Evolutionary conservation across 2,888 invertebrate species (phyloP).

Genomic region (Arrhopalites spinosus): DNA sequence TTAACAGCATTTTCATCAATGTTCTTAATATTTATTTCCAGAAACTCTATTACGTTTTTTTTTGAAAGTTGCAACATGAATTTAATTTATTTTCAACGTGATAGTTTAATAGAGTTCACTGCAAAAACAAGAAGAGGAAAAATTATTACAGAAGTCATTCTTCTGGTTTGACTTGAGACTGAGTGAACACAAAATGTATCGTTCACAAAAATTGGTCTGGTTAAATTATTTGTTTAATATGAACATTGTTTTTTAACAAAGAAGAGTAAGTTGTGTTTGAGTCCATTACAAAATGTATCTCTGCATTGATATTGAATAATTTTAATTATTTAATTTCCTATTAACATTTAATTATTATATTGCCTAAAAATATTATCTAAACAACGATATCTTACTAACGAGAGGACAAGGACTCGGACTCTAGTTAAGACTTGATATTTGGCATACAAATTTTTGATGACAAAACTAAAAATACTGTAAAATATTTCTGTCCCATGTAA

Average conservation of each 20-base stretch:
- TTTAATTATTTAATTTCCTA: not conserved
- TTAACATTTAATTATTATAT: not conserved
- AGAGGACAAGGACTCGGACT: not conserved
- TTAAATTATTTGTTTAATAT: not conserved
- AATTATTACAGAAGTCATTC: not conserved
- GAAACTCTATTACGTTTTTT: not conserved
- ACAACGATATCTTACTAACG: not conserved
- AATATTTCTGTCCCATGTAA: too few species aligned
- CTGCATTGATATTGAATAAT: slow-evolving; percentile 5
- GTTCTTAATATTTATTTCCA: not conserved
- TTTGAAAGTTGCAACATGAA: not conserved
- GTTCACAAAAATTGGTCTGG: not conserved
- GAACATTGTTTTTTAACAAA: not conserved
- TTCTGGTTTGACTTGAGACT: not conserved
- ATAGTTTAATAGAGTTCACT: too few species aligned
- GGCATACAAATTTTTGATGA: not conserved
- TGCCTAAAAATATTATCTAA: not conserved
- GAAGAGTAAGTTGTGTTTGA: not conserved
- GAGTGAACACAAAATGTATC: not conserved
- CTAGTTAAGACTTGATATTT: not conserved
- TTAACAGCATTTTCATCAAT: not conserved
- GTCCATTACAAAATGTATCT: slow-evolving; percentile 10
- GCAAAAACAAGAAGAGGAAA: not conserved
- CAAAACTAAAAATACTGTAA: not conserved
- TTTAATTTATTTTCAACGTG: not conserved